A percentile compares a stretch with the other conserved stretches of the same genome.
Conservation (phyloP, 2,797 vertebrate genomes). For the Spizella passerina region DNA sequence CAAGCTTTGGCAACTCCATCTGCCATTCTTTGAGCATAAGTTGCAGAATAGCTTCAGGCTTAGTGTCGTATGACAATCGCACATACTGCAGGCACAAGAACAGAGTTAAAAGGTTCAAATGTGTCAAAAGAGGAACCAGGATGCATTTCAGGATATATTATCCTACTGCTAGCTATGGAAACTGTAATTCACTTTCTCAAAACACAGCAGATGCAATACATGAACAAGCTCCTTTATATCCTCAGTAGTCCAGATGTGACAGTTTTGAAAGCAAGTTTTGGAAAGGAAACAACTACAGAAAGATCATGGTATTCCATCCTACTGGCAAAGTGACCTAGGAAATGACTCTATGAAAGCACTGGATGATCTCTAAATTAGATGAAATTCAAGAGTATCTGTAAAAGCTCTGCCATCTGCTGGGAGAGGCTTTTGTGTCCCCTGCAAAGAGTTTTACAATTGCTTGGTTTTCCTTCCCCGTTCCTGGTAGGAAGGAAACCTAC, state of each 20-base stretch:
- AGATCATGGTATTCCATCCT: not conserved
- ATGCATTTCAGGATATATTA: not conserved
- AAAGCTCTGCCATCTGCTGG: not conserved
- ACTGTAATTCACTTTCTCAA: not conserved
- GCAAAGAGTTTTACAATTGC: not conserved
- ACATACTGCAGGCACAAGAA: slow-evolving; percentile 83
- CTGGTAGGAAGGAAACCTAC: not conserved
- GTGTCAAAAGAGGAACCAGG: not conserved
- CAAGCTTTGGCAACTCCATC: slow-evolving; percentile 98
- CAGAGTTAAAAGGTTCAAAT: not conserved
- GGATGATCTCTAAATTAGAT: not conserved
- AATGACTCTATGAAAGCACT: not conserved
- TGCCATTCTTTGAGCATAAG: slow-evolving; percentile 98
- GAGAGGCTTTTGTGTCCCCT: not conserved
- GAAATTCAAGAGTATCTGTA: not conserved
- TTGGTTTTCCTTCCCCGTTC: not conserved
- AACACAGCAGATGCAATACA: not conserved
- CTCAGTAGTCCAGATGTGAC: not conserved
- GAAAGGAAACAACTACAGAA: not conserved
- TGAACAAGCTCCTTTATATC: not conserved
- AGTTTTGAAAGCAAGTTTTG: not conserved
- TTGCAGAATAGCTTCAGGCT: slow-evolving; percentile 91
- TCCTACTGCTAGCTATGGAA: not conserved
- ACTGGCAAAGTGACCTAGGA: not conserved
- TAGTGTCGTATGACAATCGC: slow-evolving; percentile 91